Conservation (phyloP, 2,113 vertebrate genomes). For the Chloroceryle aenea region DNA sequence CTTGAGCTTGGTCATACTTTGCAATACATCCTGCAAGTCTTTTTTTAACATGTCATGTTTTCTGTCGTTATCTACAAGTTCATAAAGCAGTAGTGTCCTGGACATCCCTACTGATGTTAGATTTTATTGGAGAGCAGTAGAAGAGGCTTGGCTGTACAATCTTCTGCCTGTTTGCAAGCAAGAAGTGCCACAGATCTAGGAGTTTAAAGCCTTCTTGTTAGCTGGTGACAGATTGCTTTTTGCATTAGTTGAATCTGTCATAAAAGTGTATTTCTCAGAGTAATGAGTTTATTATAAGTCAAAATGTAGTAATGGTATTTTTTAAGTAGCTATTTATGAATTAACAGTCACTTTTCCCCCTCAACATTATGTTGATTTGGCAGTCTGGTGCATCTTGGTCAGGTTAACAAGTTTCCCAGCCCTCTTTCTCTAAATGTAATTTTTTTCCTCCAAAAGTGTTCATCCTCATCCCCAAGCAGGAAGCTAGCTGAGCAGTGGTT, state of each 20-base stretch:
- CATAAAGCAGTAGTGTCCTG: background rate
- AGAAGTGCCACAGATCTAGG: background rate
- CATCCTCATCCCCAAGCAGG: background rate
- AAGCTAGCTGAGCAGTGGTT: background rate
- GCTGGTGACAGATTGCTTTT: background rate
- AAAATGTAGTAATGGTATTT: background rate
- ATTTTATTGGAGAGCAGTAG: background rate
- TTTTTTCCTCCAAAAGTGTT: background rate
- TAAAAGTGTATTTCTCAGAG: background rate
- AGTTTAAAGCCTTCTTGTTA: background rate
- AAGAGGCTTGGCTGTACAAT: background rate
- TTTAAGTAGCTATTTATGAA: background rate
- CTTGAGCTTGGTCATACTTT: background rate
- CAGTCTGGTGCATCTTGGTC: background rate
- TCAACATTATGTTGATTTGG: background rate
- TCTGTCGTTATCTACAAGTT: background rate
- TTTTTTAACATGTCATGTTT: background rate
- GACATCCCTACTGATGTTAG: background rate
- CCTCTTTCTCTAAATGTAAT: background rate
- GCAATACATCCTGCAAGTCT: background rate
- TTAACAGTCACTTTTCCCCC: background rate
- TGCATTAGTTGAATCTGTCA: background rate
- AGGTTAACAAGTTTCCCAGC: background rate
- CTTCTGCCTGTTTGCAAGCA: background rate
- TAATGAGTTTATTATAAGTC: background rate